Evolutionary conservation across 1,140 invertebrate species (phyloP).

Genomic region (Drosophila triauraria): DNA sequence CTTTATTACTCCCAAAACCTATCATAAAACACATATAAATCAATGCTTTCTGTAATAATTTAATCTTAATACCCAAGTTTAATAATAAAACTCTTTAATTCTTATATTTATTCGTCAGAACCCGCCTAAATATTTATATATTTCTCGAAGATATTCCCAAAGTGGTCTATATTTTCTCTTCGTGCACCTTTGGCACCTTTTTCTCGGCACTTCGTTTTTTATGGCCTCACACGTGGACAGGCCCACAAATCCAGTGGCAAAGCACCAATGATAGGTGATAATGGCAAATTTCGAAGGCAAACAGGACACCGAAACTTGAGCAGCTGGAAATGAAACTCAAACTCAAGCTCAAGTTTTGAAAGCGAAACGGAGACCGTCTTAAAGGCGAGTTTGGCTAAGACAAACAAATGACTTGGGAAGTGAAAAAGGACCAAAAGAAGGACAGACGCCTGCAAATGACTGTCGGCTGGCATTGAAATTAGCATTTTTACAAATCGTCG

Average conservation of each 20-base stretch:
- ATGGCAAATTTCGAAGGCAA: conserved; percentile 73
- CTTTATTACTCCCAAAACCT: too few relatives aligned
- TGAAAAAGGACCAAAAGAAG: conserved; percentile 4
- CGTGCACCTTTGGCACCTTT: conserved; percentile 61
- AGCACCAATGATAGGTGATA: conserved; percentile 84
- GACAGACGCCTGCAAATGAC: conserved; percentile 42
- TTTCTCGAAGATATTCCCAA: background rate
- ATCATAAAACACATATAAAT: too few relatives aligned
- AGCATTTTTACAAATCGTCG: conserved; percentile 54
- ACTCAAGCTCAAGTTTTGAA: conserved; percentile 2
- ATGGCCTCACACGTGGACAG: conserved; percentile 57
- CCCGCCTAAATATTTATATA: too few relatives aligned
- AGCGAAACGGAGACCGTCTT: conserved; percentile 21
- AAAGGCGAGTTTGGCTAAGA: conserved; percentile 33
- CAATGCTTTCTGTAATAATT: too few relatives aligned
- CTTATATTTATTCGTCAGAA: too few relatives aligned
- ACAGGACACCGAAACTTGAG: conserved; percentile 6
- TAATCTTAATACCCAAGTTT: too few relatives aligned
- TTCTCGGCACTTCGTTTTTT: conserved; percentile 45
- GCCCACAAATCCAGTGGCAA: conserved; percentile 75
- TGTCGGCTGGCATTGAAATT: conserved; percentile 52
- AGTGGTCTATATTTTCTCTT: background rate
- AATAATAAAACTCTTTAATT: too few relatives aligned
- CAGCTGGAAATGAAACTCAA: conserved; percentile 17
- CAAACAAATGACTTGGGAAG: conserved; percentile 31